Evolutionary conservation across 1,140 invertebrate species (phyloP), one percentile per base, ranked within the genome.

Genomic region (Pachypeltis micranthus): DNA sequence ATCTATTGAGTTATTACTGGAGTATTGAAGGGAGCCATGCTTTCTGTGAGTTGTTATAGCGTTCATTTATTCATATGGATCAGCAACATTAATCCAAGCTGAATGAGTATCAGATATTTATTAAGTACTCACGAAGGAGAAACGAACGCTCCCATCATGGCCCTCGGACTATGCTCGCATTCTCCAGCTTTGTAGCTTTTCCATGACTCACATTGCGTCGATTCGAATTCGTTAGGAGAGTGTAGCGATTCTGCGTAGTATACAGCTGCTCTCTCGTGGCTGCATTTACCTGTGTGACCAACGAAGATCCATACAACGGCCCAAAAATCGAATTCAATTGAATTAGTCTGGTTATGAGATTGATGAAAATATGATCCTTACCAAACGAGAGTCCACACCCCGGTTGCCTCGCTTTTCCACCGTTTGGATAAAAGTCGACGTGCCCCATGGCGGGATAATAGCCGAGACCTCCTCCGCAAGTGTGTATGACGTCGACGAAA

Each of bases 371-470:
- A n/a, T n/a, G n/a, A n/a, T n/a, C n/a, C 25, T 60, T 26, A 28
- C 28, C 16, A 12, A 61, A 1, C 21, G 29, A 64, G n/a, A 57
- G 25, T 1, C 44, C 26, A 44, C 83, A 83, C 24, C 79, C 76
- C 0, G 81, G 81, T 66, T 84, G 83, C 16, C 72, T 69, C 3
- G 73, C 56, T 4, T 72, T 75, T n/a, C 81, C 81, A 27, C 79
- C 77, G 67, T 84, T 84, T 14, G 81, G 78, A 65, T 80, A 84
- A 71, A 83, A 84, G 68, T 84, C 82, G 0, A 76, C 74, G 66
- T 82, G 79, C 23, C 79, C 80, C 26, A 79, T 69, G 1, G 77
- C 73, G n/a, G 75, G 72, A 2, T 72, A 75, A 28, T 81, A 77
- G 1, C 81, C 82, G 21, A 81, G 71, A 31, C 75, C 75, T 60